Evolutionary conservation across 37 sponge, comb jelly and placozoan genomes (phyloP).

Genomic region (Tethya wilhelma): DNA sequence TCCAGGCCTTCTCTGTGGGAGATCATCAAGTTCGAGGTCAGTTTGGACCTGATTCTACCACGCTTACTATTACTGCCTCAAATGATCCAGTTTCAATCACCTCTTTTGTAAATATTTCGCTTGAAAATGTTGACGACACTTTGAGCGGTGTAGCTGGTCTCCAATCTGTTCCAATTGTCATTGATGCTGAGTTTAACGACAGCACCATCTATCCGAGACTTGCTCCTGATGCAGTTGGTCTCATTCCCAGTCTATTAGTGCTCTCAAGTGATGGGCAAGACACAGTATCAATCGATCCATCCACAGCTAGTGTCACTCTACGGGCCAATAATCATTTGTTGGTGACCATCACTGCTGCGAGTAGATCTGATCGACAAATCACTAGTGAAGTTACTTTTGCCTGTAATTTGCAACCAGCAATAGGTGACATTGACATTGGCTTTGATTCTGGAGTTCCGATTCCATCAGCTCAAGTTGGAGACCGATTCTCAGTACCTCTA

Average conservation of each 20-base stretch:
- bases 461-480: conserved; percentile 28
- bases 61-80: conserved; percentile 22
- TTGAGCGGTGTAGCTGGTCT: conserved; percentile 41
- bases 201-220: conserved; percentile 22
- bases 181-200: conserved; percentile 56
- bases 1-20: conserved; percentile 15
- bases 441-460: conserved; percentile 56
- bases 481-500: conserved; percentile 56
- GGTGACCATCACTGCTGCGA: conserved; percentile 44
- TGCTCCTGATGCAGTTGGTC: neutral
- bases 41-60: conserved; percentile 30
- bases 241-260: conserved; percentile 42
- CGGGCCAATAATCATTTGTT: conserved; percentile 36
- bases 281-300: conserved; percentile 23
- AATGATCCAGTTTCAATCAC: conserved; percentile 24
- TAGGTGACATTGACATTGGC: conserved; percentile 86
- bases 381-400: conserved; percentile 29
- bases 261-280: conserved; percentile 30
- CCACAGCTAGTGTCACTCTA: conserved; percentile 47
- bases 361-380: neutral
- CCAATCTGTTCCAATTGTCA: too few relatives aligned
- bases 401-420: conserved; percentile 72
- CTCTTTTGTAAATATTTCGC: conserved; percentile 8
- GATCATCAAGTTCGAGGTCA: conserved; percentile 35
- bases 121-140: conserved; percentile 14